A percentile compares a stretch with the other conserved stretches of the same genome.
Evolutionary conservation across 2,797 vertebrate species (phyloP).

Genomic region (Tiaroga cobitis): DNA sequence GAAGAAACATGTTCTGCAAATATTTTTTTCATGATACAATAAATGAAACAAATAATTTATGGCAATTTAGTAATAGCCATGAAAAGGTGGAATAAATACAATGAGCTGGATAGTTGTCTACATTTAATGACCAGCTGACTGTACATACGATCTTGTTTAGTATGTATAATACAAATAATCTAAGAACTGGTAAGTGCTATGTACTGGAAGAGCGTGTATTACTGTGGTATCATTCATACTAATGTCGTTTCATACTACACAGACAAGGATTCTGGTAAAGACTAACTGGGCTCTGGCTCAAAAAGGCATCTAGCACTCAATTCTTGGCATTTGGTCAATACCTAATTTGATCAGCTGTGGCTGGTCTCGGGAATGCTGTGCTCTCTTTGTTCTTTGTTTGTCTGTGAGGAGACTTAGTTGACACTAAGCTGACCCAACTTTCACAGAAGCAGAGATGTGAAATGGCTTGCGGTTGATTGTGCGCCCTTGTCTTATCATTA

Average conservation of each 20-base stretch:
- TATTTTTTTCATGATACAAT: not conserved
- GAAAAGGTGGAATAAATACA: not conserved
- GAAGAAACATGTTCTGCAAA: no score
- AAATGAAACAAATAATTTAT: not conserved
- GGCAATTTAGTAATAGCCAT: not conserved
- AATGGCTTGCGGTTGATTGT: slow-evolving; percentile 52
- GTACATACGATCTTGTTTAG: not conserved
- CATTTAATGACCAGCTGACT: not conserved
- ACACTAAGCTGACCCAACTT: slow-evolving; percentile 52
- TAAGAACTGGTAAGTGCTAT: slow-evolving; percentile 3
- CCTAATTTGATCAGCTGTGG: slow-evolving; percentile 39
- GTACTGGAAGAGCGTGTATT: slow-evolving; percentile 9
- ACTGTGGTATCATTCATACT: slow-evolving; percentile 28
- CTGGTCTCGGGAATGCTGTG: slow-evolving; percentile 19
- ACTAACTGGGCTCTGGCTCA: slow-evolving; percentile 35
- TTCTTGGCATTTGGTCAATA: slow-evolving; percentile 49
- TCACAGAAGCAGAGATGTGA: slow-evolving; percentile 44
- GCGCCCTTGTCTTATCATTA: slow-evolving; percentile 47
- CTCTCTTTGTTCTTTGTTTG: slow-evolving; percentile 34
- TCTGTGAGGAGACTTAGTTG: slow-evolving; percentile 34
- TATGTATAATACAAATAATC: slow-evolving; percentile 5
- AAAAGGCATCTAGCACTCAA: slow-evolving; percentile 41
- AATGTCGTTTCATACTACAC: slow-evolving; percentile 24
- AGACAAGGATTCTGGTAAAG: slow-evolving; percentile 39
- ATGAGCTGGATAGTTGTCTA: not conserved